These are phyloP conservation scores for Drosophila albomicans DNA, from an alignment of 1,140 invertebrate genomes.

Conservation along the genomic window DNA sequence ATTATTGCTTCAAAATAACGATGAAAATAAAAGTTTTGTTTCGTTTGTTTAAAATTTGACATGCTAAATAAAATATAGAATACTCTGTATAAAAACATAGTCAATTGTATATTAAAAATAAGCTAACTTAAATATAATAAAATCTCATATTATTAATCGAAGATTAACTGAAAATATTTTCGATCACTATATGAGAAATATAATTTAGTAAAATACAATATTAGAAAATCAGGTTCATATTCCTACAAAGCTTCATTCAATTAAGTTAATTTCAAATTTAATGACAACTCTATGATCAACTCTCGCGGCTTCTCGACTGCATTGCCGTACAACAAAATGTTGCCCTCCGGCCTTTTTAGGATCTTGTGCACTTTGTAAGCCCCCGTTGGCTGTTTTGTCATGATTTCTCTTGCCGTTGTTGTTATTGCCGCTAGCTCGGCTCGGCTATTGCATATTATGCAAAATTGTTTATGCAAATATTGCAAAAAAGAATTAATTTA, in stretches of 20 bases:
- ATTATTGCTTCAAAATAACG: too few relatives aligned
- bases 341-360: conserved; percentile 53
- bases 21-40: too few relatives aligned
- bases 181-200: too few relatives aligned
- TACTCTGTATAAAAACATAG: too few relatives aligned
- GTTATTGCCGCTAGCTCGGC: conserved; percentile 20
- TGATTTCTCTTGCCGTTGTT: conserved; percentile 42
- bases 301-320: conserved; percentile 24
- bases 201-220: too few relatives aligned
- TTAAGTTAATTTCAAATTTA: neutral
- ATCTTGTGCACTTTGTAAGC: conserved; percentile 47
- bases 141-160: too few relatives aligned
- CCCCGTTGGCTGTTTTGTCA: conserved; percentile 56
- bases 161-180: too few relatives aligned
- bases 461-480: conserved; percentile 83
- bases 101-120: too few relatives aligned
- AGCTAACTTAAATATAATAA: too few relatives aligned
- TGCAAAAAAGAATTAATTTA: conserved; percentile 83
- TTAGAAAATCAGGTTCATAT: too few relatives aligned
- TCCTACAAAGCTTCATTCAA: neutral
- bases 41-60: too few relatives aligned
- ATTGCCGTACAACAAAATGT: conserved; percentile 22
- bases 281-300: conserved; percentile 10
- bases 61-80: too few relatives aligned
- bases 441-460: conserved; percentile 79